Conservation (phyloP, 1,140 invertebrate species). For the Theocolax elegans region DNA sequence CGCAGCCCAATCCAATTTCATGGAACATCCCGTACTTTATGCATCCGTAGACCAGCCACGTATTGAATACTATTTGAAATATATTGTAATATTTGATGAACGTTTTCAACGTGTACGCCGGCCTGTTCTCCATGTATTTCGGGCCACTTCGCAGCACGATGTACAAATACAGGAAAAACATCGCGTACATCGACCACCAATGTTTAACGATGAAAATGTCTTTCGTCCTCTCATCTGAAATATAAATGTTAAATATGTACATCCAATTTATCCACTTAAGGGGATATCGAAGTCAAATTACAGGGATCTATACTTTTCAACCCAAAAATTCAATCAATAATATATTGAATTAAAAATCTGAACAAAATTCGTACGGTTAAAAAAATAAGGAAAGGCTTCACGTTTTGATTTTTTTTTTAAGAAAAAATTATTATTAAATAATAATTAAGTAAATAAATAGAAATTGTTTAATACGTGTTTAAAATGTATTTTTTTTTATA, state of each 20-base stretch:
- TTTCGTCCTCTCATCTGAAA: slow-evolving; percentile 66
- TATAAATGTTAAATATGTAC: too few relatives aligned
- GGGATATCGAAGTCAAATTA: too few relatives aligned
- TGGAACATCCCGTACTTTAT: slow-evolving; percentile 51
- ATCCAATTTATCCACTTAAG: too few relatives aligned
- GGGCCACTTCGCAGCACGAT: slow-evolving; percentile 69
- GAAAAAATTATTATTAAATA: too few relatives aligned
- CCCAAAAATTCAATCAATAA: too few relatives aligned
- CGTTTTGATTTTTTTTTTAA: too few relatives aligned
- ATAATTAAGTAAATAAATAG: too few relatives aligned
- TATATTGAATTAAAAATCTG: too few relatives aligned
- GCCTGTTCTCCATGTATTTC: slow-evolving; percentile 70
- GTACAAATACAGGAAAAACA: slow-evolving; percentile 66
- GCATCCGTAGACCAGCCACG: slow-evolving; percentile 64
- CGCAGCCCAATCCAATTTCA: slow-evolving; percentile 49
- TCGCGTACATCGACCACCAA: slow-evolving; percentile 65
- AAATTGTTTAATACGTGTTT: not conserved
- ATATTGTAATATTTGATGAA: slow-evolving; percentile 73
- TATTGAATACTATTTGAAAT: slow-evolving; percentile 68
- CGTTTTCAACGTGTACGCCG: slow-evolving; percentile 70
- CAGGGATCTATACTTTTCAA: too few relatives aligned
- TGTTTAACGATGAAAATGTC: slow-evolving; percentile 71
- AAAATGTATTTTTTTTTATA: too few relatives aligned
- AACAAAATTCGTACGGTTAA: too few relatives aligned
- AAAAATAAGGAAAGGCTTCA: too few relatives aligned